Evolutionary conservation across 2,888 invertebrate species (phyloP).

Genomic region (Seladonia tumulorum): DNA sequence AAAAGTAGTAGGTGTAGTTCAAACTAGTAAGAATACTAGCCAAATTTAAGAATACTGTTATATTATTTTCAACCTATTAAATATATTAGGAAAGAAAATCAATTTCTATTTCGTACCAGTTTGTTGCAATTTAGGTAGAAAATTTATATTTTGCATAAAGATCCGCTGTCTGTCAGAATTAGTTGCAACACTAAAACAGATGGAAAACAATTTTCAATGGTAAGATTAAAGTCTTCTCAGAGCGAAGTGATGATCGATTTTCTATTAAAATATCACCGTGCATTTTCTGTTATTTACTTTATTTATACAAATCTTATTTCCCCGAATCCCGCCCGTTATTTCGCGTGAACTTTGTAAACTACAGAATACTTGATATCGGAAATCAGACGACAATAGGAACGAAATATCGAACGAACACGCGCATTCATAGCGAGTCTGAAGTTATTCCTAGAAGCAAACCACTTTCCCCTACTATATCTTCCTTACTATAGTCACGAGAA

Average conservation of each 20-base stretch:
- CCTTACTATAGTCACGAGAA: background rate
- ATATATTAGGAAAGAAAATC: too few relatives aligned
- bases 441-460: conserved; percentile 11
- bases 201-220: background rate
- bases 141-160: too few relatives aligned
- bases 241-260: background rate
- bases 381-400: background rate
- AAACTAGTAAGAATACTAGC: too few relatives aligned
- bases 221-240: background rate
- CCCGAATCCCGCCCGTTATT: too few relatives aligned
- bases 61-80: too few relatives aligned
- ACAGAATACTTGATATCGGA: background rate
- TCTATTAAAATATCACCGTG: background rate
- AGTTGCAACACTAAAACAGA: conserved; percentile 1
- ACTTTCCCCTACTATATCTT: background rate
- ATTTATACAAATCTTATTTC: background rate
- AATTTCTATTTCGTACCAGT: too few relatives aligned
- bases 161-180: background rate
- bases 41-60: too few relatives aligned
- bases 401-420: background rate
- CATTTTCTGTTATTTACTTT: background rate
- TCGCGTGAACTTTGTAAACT: background rate
- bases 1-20: too few relatives aligned
- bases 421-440: conserved; percentile 2
- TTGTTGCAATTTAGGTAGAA: too few relatives aligned